phyloP scores from a whole-genome alignment of 2,888 invertebrate genomes.

The Drosophila mettleri region DNA sequence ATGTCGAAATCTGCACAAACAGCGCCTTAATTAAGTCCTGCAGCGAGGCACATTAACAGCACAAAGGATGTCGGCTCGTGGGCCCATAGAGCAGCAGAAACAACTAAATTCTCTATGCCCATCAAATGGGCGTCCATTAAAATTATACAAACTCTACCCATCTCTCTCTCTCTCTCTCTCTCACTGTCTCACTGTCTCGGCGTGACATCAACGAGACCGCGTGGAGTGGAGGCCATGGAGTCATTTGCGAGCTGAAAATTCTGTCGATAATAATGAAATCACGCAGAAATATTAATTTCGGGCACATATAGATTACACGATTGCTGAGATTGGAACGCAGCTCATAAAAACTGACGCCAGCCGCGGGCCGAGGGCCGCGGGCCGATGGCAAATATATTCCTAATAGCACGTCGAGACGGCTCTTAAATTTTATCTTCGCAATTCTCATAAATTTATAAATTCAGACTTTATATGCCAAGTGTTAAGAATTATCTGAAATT shows the following conservation, averaged over 20 bases:
- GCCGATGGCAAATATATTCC: neutral
- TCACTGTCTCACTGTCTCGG: neutral
- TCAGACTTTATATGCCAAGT: too few species aligned
- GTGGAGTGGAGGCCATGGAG: neutral
- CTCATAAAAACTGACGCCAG: conserved; percentile 6
- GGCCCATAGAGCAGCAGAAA: conserved; percentile 14
- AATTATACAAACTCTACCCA: conserved; percentile 28
- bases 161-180: neutral
- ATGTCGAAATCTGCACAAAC: conserved; percentile 81
- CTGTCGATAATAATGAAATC: conserved; percentile 28
- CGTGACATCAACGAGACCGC: conserved; percentile 53
- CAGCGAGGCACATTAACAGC: conserved; percentile 62
- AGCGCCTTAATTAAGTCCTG: conserved; percentile 81
- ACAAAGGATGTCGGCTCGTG: conserved; percentile 28
- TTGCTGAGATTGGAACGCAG: neutral
- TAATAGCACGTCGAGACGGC: neutral
- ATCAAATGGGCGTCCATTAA: conserved; percentile 57
- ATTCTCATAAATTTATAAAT: neutral
- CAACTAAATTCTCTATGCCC: conserved; percentile 7
- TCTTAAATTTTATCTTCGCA: neutral
- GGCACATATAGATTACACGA: conserved; percentile 11
- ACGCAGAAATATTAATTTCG: conserved; percentile 14
- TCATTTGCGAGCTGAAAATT: conserved; percentile 8
- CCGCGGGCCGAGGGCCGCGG: neutral
- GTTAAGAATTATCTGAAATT: too few species aligned